phyloP scores from a whole-genome alignment of 30 jellyfish, hydroid and myxozoan genomes.

The Pseudorhiza aurosa region DNA sequence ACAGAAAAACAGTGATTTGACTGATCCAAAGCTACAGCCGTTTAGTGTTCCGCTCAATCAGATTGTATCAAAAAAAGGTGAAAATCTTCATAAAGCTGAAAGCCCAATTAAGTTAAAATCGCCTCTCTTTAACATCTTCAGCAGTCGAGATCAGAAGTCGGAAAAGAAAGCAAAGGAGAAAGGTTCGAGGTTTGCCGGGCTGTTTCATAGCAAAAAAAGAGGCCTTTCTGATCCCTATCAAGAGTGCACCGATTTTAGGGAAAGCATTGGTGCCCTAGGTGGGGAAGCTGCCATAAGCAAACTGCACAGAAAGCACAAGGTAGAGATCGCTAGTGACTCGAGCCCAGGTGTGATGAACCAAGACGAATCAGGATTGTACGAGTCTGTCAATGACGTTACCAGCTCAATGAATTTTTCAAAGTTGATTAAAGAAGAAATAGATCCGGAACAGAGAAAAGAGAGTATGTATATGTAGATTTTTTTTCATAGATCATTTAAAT shows the following conservation, averaged over 20 bases:
- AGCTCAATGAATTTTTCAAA: too few relatives aligned
- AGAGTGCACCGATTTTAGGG: not conserved
- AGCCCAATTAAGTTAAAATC: slow-evolving; percentile 34
- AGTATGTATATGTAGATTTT: too few relatives aligned
- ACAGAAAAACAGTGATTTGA: slow-evolving; percentile 23
- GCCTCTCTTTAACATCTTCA: slow-evolving; percentile 55
- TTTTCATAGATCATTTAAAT: too few relatives aligned
- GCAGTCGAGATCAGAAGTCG: slow-evolving; percentile 22
- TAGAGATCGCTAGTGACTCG: too few relatives aligned
- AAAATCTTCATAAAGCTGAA: slow-evolving; percentile 2
- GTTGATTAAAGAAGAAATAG: too few relatives aligned
- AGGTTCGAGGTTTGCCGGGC: slow-evolving; percentile 17
- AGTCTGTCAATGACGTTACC: not conserved
- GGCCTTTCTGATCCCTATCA: slow-evolving; percentile 11
- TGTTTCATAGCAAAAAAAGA: slow-evolving; percentile 55
- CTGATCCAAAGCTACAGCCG: slow-evolving; percentile 76
- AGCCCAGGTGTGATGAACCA: not conserved
- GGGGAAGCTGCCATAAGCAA: not conserved
- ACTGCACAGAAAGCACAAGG: not conserved
- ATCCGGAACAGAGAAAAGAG: too few relatives aligned
- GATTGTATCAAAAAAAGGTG: not conserved
- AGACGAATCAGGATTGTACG: not conserved
- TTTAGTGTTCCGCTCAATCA: slow-evolving; percentile 47
- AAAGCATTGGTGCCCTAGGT: not conserved
- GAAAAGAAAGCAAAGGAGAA: slow-evolving; percentile 43